Conservation (phyloP, 2,113 vertebrate species). For the Cynoglossus semilaevis region DNA sequence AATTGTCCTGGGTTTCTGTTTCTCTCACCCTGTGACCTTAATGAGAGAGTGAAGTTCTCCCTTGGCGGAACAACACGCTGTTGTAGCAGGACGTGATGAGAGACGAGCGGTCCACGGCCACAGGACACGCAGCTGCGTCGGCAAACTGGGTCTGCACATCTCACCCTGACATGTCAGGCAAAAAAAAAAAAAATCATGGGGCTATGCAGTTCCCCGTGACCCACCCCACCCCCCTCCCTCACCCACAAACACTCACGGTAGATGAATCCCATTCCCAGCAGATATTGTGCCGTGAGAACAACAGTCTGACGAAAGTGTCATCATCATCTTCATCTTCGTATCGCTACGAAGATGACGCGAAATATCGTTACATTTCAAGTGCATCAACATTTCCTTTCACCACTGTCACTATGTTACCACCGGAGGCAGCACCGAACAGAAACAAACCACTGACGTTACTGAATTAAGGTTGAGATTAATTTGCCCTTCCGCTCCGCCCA, state of each 20-base stretch:
- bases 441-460: constrained; percentile 8
- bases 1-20: constrained; percentile 59
- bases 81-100: constrained; percentile 63
- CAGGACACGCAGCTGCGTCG: constrained; percentile 70
- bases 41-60: constrained; percentile 67
- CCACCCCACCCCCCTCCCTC: no score
- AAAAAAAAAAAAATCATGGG: not conserved
- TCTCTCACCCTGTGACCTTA: constrained; percentile 64
- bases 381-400: no score
- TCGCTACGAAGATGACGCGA: no score
- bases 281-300: constrained; percentile 50
- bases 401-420: no score
- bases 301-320: no score
- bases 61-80: constrained; percentile 67
- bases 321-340: no score
- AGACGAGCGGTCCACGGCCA: constrained; percentile 60
- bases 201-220: not conserved
- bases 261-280: constrained; percentile 45
- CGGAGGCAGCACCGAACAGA: no score
- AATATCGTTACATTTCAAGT: no score
- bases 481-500: no score
- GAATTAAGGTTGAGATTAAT: no score
- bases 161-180: not conserved
- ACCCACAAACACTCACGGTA: constrained; percentile 4
- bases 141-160: constrained; percentile 23